Evolutionary conservation across 1,140 invertebrate genomes (phyloP).

Genomic region (Belonocnema kinseyi): DNA sequence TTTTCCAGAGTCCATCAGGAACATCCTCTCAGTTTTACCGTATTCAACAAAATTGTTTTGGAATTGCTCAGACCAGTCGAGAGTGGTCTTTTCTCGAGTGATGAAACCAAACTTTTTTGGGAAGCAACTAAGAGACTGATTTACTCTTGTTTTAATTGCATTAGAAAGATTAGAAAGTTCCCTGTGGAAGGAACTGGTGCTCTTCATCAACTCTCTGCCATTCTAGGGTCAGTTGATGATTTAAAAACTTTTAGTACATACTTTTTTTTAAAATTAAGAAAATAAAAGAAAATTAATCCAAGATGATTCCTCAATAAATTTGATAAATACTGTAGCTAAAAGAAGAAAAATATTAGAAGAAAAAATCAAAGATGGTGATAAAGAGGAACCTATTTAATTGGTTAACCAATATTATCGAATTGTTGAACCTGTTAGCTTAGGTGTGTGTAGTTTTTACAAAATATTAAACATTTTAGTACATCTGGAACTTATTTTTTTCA

Average conservation of each 20-base stretch:
- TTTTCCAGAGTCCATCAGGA: slow-evolving; percentile 84
- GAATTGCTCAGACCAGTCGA: slow-evolving; percentile 82
- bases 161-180: slow-evolving; percentile 85
- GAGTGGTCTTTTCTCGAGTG: slow-evolving; percentile 78
- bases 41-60: slow-evolving; percentile 83
- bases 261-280: no score
- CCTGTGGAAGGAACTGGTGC: slow-evolving; percentile 81
- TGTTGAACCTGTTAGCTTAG: no score
- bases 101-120: slow-evolving; percentile 88
- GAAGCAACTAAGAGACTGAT: slow-evolving; percentile 84
- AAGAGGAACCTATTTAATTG: no score
- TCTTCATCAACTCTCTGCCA: slow-evolving; percentile 81
- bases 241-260: neutral
- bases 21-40: slow-evolving; percentile 84
- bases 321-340: no score
- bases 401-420: no score
- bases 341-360: no score
- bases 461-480: no score
- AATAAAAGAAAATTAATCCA: no score
- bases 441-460: no score
- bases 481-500: no score
- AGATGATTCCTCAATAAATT: no score
- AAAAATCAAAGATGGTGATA: no score
- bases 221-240: slow-evolving; percentile 76
- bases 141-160: slow-evolving; percentile 84